These are phyloP conservation scores for Phocides pigmalion DNA, from an alignment of 1,140 invertebrate genomes.

Conservation along the genomic window DNA sequence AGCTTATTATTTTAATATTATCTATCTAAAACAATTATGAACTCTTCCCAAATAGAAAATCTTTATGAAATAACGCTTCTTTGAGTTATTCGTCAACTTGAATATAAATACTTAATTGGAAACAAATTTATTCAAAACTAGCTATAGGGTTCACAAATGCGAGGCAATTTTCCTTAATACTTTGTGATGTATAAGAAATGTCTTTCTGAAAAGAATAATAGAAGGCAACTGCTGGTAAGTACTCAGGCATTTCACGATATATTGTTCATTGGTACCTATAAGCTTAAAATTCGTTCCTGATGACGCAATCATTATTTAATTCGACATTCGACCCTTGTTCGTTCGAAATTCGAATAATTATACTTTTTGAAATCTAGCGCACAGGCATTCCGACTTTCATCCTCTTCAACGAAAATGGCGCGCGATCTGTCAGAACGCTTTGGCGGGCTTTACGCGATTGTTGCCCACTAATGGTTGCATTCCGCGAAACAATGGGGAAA, in stretches of 20 bases:
- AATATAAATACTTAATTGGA: too few relatives aligned
- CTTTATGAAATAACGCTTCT: too few relatives aligned
- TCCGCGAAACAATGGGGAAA: constrained; percentile 70
- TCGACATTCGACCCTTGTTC: constrained; percentile 36
- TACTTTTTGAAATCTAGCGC: constrained; percentile 44
- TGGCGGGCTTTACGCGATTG: constrained; percentile 59
- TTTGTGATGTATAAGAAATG: too few relatives aligned
- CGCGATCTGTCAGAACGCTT: constrained; percentile 66
- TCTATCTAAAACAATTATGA: too few relatives aligned
- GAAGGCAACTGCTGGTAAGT: too few relatives aligned
- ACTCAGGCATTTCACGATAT: neutral
- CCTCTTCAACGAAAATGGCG: constrained; percentile 66
- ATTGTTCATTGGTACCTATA: neutral
- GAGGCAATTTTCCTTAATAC: too few relatives aligned
- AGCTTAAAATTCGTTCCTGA: constrained; percentile 13
- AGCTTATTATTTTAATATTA: too few relatives aligned
- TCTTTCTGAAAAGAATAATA: too few relatives aligned
- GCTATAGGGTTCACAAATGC: too few relatives aligned
- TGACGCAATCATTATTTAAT: constrained; percentile 15
- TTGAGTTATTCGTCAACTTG: too few relatives aligned
- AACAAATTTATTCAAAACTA: too few relatives aligned
- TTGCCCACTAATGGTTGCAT: constrained; percentile 71
- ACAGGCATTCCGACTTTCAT: constrained; percentile 57
- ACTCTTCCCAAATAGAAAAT: too few relatives aligned
- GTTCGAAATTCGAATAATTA: constrained; percentile 41